phyloP scores from a whole-genome alignment of 2,888 invertebrate genomes.

The Hydrotaea diabolus region DNA sequence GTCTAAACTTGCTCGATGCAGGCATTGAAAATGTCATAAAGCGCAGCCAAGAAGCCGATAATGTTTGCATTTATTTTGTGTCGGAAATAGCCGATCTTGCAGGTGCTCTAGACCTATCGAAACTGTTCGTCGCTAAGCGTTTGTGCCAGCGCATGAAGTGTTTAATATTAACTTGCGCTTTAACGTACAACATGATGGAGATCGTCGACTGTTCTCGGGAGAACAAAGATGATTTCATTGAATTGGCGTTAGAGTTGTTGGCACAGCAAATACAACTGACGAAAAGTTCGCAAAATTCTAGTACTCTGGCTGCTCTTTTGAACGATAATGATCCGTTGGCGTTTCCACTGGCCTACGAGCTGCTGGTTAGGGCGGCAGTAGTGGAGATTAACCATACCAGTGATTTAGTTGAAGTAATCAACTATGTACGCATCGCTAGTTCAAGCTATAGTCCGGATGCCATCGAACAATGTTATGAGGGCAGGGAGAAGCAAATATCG shows the following conservation, averaged over 20 bases:
- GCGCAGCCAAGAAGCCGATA: conserved; percentile 71
- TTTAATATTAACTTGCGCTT: conserved; percentile 76
- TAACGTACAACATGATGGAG: conserved; percentile 75
- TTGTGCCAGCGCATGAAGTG: conserved; percentile 75
- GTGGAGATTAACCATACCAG: conserved; percentile 70
- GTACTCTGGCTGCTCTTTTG: conserved; percentile 47
- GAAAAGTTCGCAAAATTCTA: conserved; percentile 62
- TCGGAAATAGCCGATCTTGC: conserved; percentile 74
- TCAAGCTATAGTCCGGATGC: conserved; percentile 73
- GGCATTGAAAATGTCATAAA: conserved; percentile 74
- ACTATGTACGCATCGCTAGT: conserved; percentile 76
- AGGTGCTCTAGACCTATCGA: conserved; percentile 72
- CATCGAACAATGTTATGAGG: conserved; percentile 71
- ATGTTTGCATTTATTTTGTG: conserved; percentile 73
- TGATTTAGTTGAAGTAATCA: conserved; percentile 76
- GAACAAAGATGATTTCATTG: conserved; percentile 74
- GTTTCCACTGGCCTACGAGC: conserved; percentile 76
- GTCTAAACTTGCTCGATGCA: conserved; percentile 71
- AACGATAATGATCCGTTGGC: conserved; percentile 74
- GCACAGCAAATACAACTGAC: conserved; percentile 76
- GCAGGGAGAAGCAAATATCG: conserved; percentile 71
- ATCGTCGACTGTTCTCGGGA: conserved; percentile 72
- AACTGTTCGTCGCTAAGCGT: conserved; percentile 73
- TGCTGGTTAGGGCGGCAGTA: conserved; percentile 73
- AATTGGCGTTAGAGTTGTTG: conserved; percentile 75